Conservation (phyloP, 2,888 invertebrate species). For the Drosophila lutescens region DNA sequence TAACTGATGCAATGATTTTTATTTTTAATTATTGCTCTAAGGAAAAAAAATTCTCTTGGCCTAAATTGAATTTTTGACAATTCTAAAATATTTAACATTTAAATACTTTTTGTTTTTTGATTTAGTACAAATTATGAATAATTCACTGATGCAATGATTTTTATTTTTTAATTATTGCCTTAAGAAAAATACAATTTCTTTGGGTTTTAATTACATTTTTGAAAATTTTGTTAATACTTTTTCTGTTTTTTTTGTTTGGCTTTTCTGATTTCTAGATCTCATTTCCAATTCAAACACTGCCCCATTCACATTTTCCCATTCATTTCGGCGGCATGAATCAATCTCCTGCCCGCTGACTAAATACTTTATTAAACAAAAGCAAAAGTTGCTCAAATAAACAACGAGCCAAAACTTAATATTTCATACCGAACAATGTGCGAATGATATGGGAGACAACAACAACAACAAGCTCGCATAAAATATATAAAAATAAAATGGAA, state of each 20-base stretch:
- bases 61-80: too few species aligned
- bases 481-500: slow-evolving; percentile 62
- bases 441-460: slow-evolving; percentile 53
- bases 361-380: slow-evolving; percentile 6
- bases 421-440: slow-evolving; percentile 69
- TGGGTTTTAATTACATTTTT: too few species aligned
- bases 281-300: background rate
- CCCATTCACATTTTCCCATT: slow-evolving; percentile 23
- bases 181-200: too few species aligned
- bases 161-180: too few species aligned
- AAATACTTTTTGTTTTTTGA: too few species aligned
- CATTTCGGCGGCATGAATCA: slow-evolving; percentile 2
- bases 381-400: slow-evolving; percentile 54
- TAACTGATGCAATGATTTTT: background rate
- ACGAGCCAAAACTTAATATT: slow-evolving; percentile 51
- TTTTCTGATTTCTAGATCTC: background rate
- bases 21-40: too few species aligned
- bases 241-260: too few species aligned
- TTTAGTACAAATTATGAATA: too few species aligned
- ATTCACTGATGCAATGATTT: too few species aligned
- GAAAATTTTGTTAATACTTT: too few species aligned
- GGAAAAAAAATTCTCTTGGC: too few species aligned
- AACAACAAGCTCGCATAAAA: slow-evolving; percentile 40
- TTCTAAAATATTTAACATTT: too few species aligned
- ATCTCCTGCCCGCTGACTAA: background rate